Evolutionary conservation across 2,888 invertebrate genomes (phyloP), one percentile per base, ranked within the genome.

Genomic region (Nebria brevicollis): DNA sequence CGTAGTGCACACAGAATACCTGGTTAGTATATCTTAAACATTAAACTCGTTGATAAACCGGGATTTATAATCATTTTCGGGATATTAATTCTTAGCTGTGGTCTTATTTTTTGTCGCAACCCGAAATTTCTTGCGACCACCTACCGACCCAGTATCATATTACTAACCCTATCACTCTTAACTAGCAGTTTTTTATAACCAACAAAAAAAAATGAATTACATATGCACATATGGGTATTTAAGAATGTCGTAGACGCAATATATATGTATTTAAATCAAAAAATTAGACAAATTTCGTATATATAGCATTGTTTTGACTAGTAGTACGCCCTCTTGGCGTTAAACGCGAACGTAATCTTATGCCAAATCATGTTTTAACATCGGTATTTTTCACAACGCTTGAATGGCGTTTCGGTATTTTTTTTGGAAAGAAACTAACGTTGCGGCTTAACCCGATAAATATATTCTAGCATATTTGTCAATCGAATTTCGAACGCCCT

Each of bases 1-100:
- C 54, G 43, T 13, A 66, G 64, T 82, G 20, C 70, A 43, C 1
- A 26, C 34, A 10, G 66, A 66, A 54, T 74, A 77, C 68, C 41
- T 66, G 34, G 68, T 75, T 43, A 75, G 75, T 68, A 70, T 34
- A 20, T 20, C 20, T 20, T 20, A 20, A 20, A 20, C n/a, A n/a
- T n/a, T n/a, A n/a, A 20, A 66, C 25, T 13, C 0, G 66, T 66
- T 66, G 15, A 3, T 66, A 25, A 11, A 10, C 10, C 34, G 34
- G 34, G 34, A 34, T 54, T 54, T 0, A 13, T 54, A 11, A 13
- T 54, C 0, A n/a, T 68, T n/a, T 68, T 68, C 68, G 68, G n/a
- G 5, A 25, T 4, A 25, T 10, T 15, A 25, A 34, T 34, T 34
- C 34, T 34, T 68, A 8, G 68, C 68, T 68, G 15, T 15, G 68